Base-by-base conservation (phyloP, 2,888 invertebrate species). In the Listrodromus nycthemerus region DNA sequence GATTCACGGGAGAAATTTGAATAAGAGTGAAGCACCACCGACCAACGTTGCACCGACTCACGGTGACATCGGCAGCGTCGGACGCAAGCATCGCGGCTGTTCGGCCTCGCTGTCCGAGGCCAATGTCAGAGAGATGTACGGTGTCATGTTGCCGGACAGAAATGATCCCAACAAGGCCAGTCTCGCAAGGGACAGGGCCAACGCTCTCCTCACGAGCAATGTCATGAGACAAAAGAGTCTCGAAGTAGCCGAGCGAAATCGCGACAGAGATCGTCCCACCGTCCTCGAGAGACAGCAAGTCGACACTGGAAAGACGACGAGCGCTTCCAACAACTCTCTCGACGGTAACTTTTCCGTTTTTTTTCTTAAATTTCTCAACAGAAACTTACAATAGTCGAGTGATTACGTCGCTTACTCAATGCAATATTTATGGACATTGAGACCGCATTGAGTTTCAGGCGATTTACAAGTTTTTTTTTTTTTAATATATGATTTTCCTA, bases 221-320 rank as follows among this genome's bases (percentile, higher is more conserved):
- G 88, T 92, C 71, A 90, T 94, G 71, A 94, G 95, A 87, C 95
- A 95, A 89, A 93, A 94, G 87, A 94, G 94, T 90, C 92, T 95
- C 85, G 95, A 95, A 86, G 92, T 93, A 55, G 84, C 89, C 4
- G 92, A 95, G 78, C 91, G 95, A 41, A 95, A 95, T 84, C 89
- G 93, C 92, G 91, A 94, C 92, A 16, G 88, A 52, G 89, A 89
- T 41, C 86, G 84, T 4, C 77, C 83, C 1, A 84, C 52, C 24
- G 80, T 74, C 0, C 83, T 77, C 55, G 80, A 80, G 33, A 48
- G 87, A 30, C 82, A 87, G 50, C 80, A 80, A 33, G 88, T 87
- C 41, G 82, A 80, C 41, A 92, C 94, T n/a, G 93, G 91, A 19
- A 90, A 94, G 0, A 91, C 93, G 74, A 94, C 94, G n/a, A 63